A percentile compares a stretch with the other conserved stretches of the same genome.
Conservation (phyloP, 2,113 vertebrate genomes). For the Siphamia tubifer region DNA sequence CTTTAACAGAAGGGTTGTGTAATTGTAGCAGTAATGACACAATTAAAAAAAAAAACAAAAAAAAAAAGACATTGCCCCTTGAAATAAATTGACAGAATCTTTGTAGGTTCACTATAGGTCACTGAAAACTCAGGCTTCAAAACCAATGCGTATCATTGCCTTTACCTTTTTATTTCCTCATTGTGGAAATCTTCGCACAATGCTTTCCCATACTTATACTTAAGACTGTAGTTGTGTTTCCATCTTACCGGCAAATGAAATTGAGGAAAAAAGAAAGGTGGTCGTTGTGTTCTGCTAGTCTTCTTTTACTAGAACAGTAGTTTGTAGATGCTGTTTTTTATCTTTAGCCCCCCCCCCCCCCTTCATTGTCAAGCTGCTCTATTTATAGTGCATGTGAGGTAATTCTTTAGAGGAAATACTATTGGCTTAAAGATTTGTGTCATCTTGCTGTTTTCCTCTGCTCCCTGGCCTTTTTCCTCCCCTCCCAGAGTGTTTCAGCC, state of each 20-base stretch:
- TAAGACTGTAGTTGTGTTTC: constrained; percentile 36
- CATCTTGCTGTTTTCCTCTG: constrained; percentile 43
- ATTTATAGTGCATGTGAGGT: constrained; percentile 70
- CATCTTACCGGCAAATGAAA: constrained; percentile 43
- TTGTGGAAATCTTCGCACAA: constrained; percentile 63
- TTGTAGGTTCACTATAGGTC: constrained; percentile 39
- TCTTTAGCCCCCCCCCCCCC: background rate
- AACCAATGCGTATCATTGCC: constrained; percentile 43
- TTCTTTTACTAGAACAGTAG: constrained; percentile 46
- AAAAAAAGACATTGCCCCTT: constrained; percentile 24
- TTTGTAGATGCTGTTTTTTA: constrained; percentile 40
- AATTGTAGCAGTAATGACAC: constrained; percentile 69
- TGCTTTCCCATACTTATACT: constrained; percentile 21
- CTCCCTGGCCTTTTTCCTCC: constrained; percentile 8
- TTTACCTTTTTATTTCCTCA: constrained; percentile 47
- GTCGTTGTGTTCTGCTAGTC: constrained; percentile 47
- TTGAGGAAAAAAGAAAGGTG: constrained; percentile 15
- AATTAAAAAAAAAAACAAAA: no score
- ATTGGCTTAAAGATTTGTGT: constrained; percentile 54
- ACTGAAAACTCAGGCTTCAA: constrained; percentile 66
- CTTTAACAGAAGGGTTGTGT: constrained; percentile 71
- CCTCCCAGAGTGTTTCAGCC: constrained; percentile 47
- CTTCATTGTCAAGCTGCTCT: constrained; percentile 63
- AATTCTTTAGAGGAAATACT: constrained; percentile 52
- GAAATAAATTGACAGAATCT: constrained; percentile 49